These are phyloP conservation scores for Elymnias hypermnestra DNA, from an alignment of 1,140 invertebrate species.

Conservation along the genomic window DNA sequence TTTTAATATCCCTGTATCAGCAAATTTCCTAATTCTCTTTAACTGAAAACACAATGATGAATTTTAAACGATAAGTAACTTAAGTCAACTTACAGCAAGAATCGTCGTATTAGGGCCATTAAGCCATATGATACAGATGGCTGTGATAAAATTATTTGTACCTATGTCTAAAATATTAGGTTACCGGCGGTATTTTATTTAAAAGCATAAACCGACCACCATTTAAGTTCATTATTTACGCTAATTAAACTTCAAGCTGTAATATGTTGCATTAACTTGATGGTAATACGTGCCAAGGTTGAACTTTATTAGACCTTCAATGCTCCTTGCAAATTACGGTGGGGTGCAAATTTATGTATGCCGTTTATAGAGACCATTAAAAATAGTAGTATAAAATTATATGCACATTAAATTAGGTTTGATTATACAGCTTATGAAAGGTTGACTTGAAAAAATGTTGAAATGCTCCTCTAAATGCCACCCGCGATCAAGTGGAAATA, in stretches of 20 bases:
- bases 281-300: conserved; percentile 23
- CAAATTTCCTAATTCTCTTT: no score
- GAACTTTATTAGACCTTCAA: conserved; percentile 30
- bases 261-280: conserved; percentile 34
- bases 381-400: conserved; percentile 4
- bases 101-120: no score
- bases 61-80: no score
- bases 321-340: conserved; percentile 27
- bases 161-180: no score
- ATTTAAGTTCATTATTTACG: conserved; percentile 18
- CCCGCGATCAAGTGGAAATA: no score
- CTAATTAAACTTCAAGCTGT: conserved; percentile 16
- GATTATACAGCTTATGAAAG: no score
- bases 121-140: no score
- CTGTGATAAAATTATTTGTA: no score
- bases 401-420: not conserved
- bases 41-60: no score
- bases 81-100: no score
- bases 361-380: conserved; percentile 5
- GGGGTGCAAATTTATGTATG: conserved; percentile 21
- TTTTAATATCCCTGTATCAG: no score
- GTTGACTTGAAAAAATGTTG: not conserved
- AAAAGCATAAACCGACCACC: conserved; percentile 22
- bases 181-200: conserved; percentile 27
- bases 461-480: no score